Percentiles rank a stretch among this genome's conserved stretches.
phyloP scores from a whole-genome alignment of 2,888 invertebrate species.

The Zhengitettix transpicula region DNA sequence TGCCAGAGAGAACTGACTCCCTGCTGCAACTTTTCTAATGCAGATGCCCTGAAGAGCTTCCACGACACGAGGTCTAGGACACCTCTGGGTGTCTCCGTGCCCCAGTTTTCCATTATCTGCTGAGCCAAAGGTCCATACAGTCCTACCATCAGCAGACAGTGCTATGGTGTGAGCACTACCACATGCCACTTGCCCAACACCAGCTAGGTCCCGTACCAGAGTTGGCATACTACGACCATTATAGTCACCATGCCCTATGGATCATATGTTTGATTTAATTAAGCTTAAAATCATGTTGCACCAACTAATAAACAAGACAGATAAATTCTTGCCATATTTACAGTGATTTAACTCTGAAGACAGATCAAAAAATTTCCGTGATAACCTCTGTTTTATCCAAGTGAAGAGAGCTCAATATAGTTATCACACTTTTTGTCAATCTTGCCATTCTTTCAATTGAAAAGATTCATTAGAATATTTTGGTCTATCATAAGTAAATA shows the following conservation, averaged over 20 bases:
- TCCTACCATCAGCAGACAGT: constrained; percentile 33
- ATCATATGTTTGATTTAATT: neutral
- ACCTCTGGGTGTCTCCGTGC: constrained; percentile 29
- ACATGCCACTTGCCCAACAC: constrained; percentile 38
- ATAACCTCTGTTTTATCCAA: too few relatives aligned
- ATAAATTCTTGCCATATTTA: too few relatives aligned
- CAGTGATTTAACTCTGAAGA: too few relatives aligned
- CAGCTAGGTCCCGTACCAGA: constrained; percentile 34
- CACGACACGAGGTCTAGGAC: constrained; percentile 38
- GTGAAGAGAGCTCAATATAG: too few relatives aligned
- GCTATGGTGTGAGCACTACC: constrained; percentile 37
- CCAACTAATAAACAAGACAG: too few relatives aligned
- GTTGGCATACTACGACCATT: constrained; percentile 38
- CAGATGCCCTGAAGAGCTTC: constrained; percentile 37
- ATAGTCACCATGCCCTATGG: constrained; percentile 40
- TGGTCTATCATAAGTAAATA: too few relatives aligned
- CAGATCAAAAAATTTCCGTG: too few relatives aligned
- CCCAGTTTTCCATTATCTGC: constrained; percentile 38
- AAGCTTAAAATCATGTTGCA: too few relatives aligned
- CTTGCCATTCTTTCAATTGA: too few relatives aligned
- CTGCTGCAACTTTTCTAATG: constrained; percentile 37
- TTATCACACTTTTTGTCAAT: too few relatives aligned
- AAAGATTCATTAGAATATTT: too few relatives aligned
- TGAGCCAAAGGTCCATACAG: constrained; percentile 39
- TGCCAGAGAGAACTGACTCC: constrained; percentile 35